These are phyloP conservation scores for Dromas ardeola DNA, from an alignment of 2,113 vertebrate species.

Conservation along the genomic window DNA sequence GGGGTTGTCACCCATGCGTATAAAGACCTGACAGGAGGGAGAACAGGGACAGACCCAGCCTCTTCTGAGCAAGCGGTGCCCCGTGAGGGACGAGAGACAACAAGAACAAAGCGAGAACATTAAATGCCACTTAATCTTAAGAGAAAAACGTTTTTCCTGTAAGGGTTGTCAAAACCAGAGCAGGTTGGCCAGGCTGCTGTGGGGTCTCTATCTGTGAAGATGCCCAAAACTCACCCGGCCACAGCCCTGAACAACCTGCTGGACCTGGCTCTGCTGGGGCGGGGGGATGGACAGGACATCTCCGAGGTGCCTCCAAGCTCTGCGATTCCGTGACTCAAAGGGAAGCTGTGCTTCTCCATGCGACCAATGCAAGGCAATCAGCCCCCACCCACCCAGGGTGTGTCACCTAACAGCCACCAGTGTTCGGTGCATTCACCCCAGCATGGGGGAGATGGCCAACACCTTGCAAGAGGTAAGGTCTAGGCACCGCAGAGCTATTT, in stretches of 20 bases:
- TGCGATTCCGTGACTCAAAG: fast-evolving
- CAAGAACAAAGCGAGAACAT: fast-evolving
- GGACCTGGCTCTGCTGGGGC: not conserved
- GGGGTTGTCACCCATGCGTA: not conserved
- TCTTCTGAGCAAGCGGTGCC: not conserved
- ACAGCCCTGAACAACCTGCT: not conserved
- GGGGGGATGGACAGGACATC: too few relatives aligned
- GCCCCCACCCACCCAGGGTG: not conserved
- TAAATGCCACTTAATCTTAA: not conserved
- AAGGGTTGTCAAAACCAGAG: not conserved
- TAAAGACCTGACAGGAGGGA: not conserved
- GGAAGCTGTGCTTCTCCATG: not conserved
- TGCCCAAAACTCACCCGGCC: not conserved
- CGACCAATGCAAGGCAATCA: fast-evolving
- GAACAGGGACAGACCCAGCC: not conserved
- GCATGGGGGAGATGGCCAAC: not conserved
- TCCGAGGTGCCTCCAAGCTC: not conserved
- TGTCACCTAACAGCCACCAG: not conserved
- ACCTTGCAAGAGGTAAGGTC: not conserved
- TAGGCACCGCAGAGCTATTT: not conserved
- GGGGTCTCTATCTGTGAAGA: fast-evolving
- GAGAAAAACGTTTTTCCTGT: not conserved
- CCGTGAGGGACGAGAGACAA: not conserved
- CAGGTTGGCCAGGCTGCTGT: not conserved
- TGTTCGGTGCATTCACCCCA: not conserved